Conservation (phyloP, 2,888 invertebrate species). For the Andrena dorsata region DNA sequence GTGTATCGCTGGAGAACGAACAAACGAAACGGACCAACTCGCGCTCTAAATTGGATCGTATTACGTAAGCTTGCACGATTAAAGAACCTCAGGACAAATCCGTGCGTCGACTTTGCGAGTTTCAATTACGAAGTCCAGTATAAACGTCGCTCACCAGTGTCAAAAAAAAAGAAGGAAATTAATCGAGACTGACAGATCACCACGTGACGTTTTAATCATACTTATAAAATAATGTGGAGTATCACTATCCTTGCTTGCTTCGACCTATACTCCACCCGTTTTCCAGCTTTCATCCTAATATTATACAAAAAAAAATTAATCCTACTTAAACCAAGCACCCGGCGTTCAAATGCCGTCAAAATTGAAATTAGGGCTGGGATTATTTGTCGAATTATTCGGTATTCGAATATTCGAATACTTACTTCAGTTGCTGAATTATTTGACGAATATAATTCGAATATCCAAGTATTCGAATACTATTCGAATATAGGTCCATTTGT, state of each 20-base stretch:
- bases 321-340: not conserved
- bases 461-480: too few species aligned
- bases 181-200: constrained; percentile 5
- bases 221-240: not conserved
- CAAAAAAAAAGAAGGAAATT: not conserved
- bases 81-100: constrained; percentile 73
- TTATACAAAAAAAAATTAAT: not conserved
- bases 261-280: not conserved
- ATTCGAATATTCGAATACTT: too few species aligned
- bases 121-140: constrained; percentile 55
- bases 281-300: not conserved
- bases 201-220: constrained; percentile 11
- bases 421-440: too few species aligned
- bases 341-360: not conserved
- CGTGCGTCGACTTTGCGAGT: constrained; percentile 64
- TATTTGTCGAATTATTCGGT: too few species aligned
- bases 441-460: too few species aligned
- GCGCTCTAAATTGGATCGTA: constrained; percentile 71
- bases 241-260: not conserved
- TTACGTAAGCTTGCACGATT: constrained; percentile 72
- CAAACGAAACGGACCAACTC: constrained; percentile 55
- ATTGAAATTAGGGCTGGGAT: too few species aligned
- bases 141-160: constrained; percentile 32
- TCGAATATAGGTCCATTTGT: too few species aligned
- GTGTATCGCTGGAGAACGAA: constrained; percentile 60